Evolutionary conservation across 1,140 invertebrate genomes (phyloP), one percentile per base, ranked within the genome.

Genomic region (Leptestheria dahalacensis): DNA sequence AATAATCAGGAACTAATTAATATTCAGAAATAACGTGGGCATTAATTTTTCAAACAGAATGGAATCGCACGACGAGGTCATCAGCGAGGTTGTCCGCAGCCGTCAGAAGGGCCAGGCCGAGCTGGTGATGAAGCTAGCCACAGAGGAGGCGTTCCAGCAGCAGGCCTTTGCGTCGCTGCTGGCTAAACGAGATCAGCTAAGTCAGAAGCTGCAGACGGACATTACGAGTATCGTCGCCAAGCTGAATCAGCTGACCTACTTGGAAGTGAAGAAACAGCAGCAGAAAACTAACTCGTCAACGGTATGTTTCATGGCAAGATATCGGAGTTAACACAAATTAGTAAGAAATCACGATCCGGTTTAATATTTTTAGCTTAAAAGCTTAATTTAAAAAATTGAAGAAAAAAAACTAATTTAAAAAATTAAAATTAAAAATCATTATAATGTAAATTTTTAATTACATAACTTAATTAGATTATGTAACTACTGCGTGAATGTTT

Each of bases 131-230:
- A 28, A 41, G 28, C 41, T 62, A 41, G 20, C 41, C 20, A 23
- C 50, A 48, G 55, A 62, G 23, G 61, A 62, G 21, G 11, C 6
- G 6, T 49, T 61, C 25, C 61, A 62, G 48, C 28, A 57, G n/a
- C 54, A 62, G 28, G 61, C 61, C 1, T 57, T 62, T 24, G 18
- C 48, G 15, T 51, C 61, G 23, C 24, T 62, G 9, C 29, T 62
- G 25, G 48, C 55, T 10, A 20, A 53, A 28, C 56, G 53, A 6
- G 61, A 62, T 48, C 51, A 48, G 25, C 28, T 47, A 1, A 58
- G 41, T 15, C 21, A 24, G 15, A n/a, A 50, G 33, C 25, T 62
- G 25, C 28, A 24, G 10, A 24, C 33, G 15, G 51, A 62, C 23
- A 62, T 62, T 26, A 41, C 18, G 23, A 20, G 21, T 10, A 29